Percentiles rank a stretch among this genome's conserved stretches.
Evolutionary conservation across 2,113 vertebrate species (phyloP).

Genomic region (Ifrita kowaldi): DNA sequence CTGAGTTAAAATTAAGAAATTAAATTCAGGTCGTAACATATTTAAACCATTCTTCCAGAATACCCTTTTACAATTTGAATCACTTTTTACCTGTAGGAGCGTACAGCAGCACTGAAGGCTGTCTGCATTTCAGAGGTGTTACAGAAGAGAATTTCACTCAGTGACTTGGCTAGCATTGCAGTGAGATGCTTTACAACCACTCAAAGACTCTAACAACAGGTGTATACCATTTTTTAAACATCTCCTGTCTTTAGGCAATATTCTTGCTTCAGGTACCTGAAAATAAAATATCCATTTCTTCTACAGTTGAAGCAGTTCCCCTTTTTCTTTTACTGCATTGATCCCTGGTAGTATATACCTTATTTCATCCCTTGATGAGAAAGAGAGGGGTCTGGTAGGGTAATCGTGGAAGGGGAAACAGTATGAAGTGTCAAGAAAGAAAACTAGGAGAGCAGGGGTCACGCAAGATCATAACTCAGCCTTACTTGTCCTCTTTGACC

Average conservation of each 20-base stretch:
- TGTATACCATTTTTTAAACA: background rate
- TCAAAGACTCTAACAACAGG: background rate
- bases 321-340: background rate
- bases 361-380: background rate
- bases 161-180: background rate
- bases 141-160: background rate
- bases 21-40: background rate
- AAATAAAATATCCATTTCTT: background rate
- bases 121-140: background rate
- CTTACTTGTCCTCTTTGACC: background rate
- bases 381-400: background rate
- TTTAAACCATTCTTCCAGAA: slow-evolving; percentile 21
- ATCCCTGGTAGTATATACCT: background rate
- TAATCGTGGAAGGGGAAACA: background rate
- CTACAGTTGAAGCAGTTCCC: background rate
- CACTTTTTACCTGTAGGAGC: background rate
- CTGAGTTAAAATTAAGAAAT: slow-evolving; percentile 18
- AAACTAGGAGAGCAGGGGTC: background rate
- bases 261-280: background rate
- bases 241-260: background rate
- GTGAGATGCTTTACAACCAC: background rate
- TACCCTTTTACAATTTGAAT: background rate
- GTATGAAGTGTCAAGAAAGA: background rate
- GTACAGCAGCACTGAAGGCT: background rate
- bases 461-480: background rate